Evolutionary conservation across 1,140 invertebrate genomes (phyloP).

Genomic region (Saxidomus purpurata): DNA sequence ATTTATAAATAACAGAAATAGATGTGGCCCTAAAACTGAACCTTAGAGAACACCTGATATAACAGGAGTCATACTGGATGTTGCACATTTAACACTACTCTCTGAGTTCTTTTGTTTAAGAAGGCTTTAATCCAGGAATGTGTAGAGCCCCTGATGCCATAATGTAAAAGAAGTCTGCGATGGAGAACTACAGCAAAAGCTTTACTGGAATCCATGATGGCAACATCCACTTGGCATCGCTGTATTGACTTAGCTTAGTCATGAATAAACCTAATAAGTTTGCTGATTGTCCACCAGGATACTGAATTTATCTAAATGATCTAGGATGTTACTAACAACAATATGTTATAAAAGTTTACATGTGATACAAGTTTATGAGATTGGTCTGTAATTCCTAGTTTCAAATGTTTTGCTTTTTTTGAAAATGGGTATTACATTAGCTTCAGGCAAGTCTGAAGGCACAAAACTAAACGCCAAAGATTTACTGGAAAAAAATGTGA

Average conservation of each 20-base stretch:
- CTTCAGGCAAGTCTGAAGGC: background rate
- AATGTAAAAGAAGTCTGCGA: background rate
- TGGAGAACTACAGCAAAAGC: background rate
- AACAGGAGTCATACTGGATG: too few species aligned
- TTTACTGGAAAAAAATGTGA: background rate
- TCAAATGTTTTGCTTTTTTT: conserved; percentile 10
- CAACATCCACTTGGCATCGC: conserved; percentile 29
- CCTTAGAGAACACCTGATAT: background rate
- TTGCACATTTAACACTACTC: too few species aligned
- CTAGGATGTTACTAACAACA: conserved; percentile 29
- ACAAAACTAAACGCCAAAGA: background rate
- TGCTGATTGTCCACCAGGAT: conserved; percentile 40
- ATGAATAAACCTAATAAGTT: background rate
- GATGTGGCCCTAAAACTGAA: background rate
- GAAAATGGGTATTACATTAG: background rate
- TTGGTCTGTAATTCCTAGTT: conserved; percentile 31
- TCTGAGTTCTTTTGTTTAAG: too few species aligned
- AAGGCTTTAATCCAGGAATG: too few species aligned
- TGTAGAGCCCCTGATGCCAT: too few species aligned
- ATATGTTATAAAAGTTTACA: conserved; percentile 22
- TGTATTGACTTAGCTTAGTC: background rate
- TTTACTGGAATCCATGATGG: conserved; percentile 32
- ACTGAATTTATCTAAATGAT: background rate
- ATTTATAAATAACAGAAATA: background rate
- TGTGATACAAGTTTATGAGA: conserved; percentile 17